Evolutionary conservation across 1,140 invertebrate genomes (phyloP), one percentile per base, ranked within the genome.

Genomic region (Ceratoteleas bidentatus): DNA sequence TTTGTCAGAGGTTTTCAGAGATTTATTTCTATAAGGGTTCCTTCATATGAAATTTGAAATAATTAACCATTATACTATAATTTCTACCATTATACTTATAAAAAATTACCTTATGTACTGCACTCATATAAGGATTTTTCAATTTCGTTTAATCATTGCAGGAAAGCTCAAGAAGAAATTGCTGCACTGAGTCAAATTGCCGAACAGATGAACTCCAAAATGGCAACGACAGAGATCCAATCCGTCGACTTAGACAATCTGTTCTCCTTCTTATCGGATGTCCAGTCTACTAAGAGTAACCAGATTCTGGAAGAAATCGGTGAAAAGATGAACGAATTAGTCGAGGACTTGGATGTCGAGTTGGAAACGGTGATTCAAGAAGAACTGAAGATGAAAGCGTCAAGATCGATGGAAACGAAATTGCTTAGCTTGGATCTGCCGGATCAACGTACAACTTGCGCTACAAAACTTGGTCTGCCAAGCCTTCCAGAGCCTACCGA

Each of bases 201-300:
- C 0, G 95, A 96, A 87, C 94, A 96, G 74, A 90, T 96, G 75
- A 96, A 95, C 88, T 93, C 93, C 2, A 94, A 93, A 47, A 91
- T 94, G 77, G 89, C 90, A 5, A 89, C 90, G 0, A 92, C 93
- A 45, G 92, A 92, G 65, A 75, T 92, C 60, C 87, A 96, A 66
- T 96, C 96, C 0, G 95, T 98, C 0, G 97, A 98, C 88, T 92
- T 99, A 56, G 97, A 99, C 88, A 97, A 98, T 91, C 92, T 99
- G 84, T 99, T 98, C 90, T 96, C 96, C 53, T 99, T 99, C 88
- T 92, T 99, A 7, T 96, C 96, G 0, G 96, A 97, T 73, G 94
- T 96, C 11, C 95, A 96, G 38, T 91, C 93, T 33, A 93, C 94
- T 50, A 91, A 92, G 45, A 90, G 90, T 7, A 92, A 93, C 76